These are phyloP conservation scores for Cherax destructor DNA, from an alignment of 1,140 invertebrate species.

Conservation along the genomic window DNA sequence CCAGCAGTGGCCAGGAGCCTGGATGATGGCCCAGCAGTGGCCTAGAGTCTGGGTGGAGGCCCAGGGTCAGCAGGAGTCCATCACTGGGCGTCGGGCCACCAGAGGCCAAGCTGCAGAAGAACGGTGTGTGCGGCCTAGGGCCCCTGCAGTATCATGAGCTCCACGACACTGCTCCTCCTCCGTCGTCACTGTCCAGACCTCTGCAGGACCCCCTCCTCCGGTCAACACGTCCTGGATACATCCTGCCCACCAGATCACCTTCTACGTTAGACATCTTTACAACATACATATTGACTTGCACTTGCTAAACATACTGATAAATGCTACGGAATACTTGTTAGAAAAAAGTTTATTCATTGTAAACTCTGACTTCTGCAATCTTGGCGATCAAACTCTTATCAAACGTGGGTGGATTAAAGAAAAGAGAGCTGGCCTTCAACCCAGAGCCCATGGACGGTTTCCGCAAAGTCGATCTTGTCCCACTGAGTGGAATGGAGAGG, in stretches of 20 bases:
- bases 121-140: slow-evolving; percentile 10
- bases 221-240: slow-evolving; percentile 19
- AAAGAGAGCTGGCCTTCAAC: not conserved
- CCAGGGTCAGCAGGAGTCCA: slow-evolving; percentile 25
- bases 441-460: not conserved
- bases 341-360: slow-evolving; percentile 37
- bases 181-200: slow-evolving; percentile 34
- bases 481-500: not conserved
- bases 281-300: slow-evolving; percentile 43
- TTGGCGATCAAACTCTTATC: not conserved
- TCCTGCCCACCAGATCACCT: not conserved
- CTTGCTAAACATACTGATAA: slow-evolving; percentile 23
- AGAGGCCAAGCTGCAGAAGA: not conserved
- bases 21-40: no score
- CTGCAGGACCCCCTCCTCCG: not conserved
- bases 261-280: slow-evolving; percentile 19
- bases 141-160: slow-evolving; percentile 41
- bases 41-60: no score
- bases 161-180: slow-evolving; percentile 27
- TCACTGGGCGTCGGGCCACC: not conserved
- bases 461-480: not conserved
- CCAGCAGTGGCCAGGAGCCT: no score
- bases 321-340: slow-evolving; percentile 28
- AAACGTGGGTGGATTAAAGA: not conserved
- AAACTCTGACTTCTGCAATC: not conserved